Conservation (phyloP, 2,113 vertebrate genomes). For the Sylvilagus bachmani region DNA sequence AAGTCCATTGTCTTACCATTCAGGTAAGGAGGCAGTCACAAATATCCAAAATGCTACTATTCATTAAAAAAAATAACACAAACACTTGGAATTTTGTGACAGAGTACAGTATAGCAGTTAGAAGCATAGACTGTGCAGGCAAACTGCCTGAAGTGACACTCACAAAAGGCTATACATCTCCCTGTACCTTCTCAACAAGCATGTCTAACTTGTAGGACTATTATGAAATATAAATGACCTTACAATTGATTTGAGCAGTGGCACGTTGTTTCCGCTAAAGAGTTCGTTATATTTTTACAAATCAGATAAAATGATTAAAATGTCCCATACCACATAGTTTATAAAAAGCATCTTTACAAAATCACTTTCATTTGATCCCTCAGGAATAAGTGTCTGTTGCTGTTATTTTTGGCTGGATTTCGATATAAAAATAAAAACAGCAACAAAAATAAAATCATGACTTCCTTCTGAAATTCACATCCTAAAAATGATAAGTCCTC, state of each 20-base stretch:
- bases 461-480: conserved; percentile 8
- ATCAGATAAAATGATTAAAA: background rate
- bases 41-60: background rate
- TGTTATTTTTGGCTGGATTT: background rate
- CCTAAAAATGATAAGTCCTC: background rate
- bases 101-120: background rate
- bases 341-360: background rate
- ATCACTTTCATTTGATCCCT: background rate
- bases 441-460: background rate
- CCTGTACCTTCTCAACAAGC: no score
- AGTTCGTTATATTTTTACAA: background rate
- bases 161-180: background rate
- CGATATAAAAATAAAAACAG: background rate
- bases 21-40: background rate
- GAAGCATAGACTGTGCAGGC: background rate
- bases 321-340: background rate
- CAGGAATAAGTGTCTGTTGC: background rate
- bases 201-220: no score
- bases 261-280: background rate
- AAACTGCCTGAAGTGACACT: background rate
- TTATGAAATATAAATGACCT: background rate
- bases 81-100: background rate
- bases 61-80: background rate
- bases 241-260: background rate
- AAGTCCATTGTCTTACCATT: background rate